phyloP scores from a whole-genome alignment of 2,113 vertebrate species.

The Hyperoodon ampullatus region DNA sequence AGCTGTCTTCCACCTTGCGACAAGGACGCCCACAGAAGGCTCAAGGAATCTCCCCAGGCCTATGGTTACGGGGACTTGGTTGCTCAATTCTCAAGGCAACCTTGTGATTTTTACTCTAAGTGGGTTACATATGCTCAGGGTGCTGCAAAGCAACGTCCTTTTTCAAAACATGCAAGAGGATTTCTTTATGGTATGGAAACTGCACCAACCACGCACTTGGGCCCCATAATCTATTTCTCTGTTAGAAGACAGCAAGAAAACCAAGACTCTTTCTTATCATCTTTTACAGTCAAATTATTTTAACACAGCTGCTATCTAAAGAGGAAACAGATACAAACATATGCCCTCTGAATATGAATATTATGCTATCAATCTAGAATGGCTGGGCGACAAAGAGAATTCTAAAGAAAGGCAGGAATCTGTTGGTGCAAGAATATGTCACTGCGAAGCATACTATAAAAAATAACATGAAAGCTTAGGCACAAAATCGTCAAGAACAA shows the following conservation, averaged over 20 bases:
- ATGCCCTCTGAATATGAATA: conserved; percentile 14
- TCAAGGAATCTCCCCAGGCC: background rate
- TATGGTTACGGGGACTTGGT: fast-evolving
- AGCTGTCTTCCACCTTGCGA: background rate
- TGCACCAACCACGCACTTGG: background rate
- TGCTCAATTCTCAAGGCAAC: background rate
- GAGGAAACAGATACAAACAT: conserved; percentile 57
- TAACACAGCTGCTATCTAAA: conserved; percentile 63
- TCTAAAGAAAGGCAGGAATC: conserved; percentile 57
- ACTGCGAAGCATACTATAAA: conserved; percentile 6
- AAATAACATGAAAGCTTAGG: background rate
- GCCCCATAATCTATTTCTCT: background rate
- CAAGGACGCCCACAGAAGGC: background rate
- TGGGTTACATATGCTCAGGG: background rate
- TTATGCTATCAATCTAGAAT: conserved; percentile 4
- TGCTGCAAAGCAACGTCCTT: background rate
- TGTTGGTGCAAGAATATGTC: conserved; percentile 7
- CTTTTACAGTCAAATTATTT: conserved; percentile 46
- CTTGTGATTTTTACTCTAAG: background rate
- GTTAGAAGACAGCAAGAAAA: background rate
- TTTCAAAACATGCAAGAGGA: background rate
- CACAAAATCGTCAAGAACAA: background rate
- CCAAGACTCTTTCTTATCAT: background rate
- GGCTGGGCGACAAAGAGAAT: conserved; percentile 33
- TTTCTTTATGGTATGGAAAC: background rate